Percentiles rank a stretch among this genome's conserved stretches.
Evolutionary conservation across 2,888 invertebrate genomes (phyloP).

Genomic region (Gandaritis pyraliata): DNA sequence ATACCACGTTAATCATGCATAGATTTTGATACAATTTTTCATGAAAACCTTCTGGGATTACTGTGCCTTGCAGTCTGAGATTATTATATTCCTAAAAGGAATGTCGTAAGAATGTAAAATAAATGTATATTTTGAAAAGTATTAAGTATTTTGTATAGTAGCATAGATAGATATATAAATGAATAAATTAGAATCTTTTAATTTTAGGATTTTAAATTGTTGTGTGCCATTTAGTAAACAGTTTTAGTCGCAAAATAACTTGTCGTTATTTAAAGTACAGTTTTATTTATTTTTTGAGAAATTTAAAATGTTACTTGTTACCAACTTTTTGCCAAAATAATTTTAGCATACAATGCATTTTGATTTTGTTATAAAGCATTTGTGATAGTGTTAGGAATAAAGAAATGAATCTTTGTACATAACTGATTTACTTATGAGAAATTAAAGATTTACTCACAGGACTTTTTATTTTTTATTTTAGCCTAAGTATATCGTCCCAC

Average conservation of each 20-base stretch:
- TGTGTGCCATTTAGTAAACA: conserved; percentile 22
- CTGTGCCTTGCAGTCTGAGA: conserved; percentile 29
- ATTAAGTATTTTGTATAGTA: conserved; percentile 42
- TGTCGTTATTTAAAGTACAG: background rate
- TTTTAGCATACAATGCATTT: conserved; percentile 58
- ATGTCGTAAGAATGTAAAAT: conserved; percentile 41
- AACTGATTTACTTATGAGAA: conserved; percentile 43
- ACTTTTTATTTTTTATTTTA: too few relatives aligned
- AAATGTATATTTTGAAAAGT: conserved; percentile 53
- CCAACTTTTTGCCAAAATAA: conserved; percentile 16
- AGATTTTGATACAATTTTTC: too few relatives aligned
- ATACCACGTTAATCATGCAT: too few relatives aligned
- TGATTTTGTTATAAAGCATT: conserved; percentile 44
- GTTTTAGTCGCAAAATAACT: conserved; percentile 3
- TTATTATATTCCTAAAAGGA: conserved; percentile 38
- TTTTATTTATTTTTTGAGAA: background rate
- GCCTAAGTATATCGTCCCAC: background rate
- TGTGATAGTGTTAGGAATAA: conserved; percentile 50
- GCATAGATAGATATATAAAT: conserved; percentile 4
- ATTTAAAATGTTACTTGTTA: background rate
- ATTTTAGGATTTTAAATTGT: conserved; percentile 1
- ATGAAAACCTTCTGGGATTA: background rate
- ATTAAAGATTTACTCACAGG: conserved; percentile 22
- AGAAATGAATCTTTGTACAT: conserved; percentile 46
- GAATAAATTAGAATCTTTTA: conserved; percentile 5